Evolutionary conservation across 1,140 invertebrate genomes (phyloP), one percentile per base, ranked within the genome.

Genomic region (Zeugodacus cucurbitae): DNA sequence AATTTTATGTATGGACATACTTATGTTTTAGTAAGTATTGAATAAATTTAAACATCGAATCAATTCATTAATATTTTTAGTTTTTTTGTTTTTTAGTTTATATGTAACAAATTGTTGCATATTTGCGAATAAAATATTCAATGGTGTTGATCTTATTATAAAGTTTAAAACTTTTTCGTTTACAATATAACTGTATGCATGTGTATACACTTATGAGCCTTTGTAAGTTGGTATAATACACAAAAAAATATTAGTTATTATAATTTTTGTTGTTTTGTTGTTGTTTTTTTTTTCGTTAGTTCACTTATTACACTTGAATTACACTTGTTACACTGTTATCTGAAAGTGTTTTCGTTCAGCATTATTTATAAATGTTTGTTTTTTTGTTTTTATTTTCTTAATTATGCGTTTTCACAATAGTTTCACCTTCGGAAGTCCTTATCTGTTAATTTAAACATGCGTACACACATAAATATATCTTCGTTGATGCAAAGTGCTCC

Each of bases 161-260:
- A 64, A 87, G 86, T 87, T 87, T 87, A 58, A 58, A 87, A 87
- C 54, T 87, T 87, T 58, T 87, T 58, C 59, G n/a, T 57, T 59
- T 64, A 32, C 54, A 87, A 87, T 64, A 48, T 48, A 41, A 29
- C 7, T 82, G 37, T 37, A 48, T 82, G 41, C 20, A 82, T 54
- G n/a, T 74, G 32, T 37, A 41, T 74, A 20, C 34, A 74, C 14
- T 54, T 74, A 74, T 74, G 32, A 74, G 32, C 34, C n/a, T 48
- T 48, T 48, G 22, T 82, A 82, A 48, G 74, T 82, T 17, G 41
- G 41, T 82, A 48, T 82, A 82, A 37, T 82, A 48, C 74, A 87
- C 59, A 87, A 87, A 87, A 87, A 58, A 62, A 37, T 86, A 37
- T 32, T 22, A 57, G 17, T 54, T 59, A 29, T 22, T 41, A n/a